phyloP scores from a whole-genome alignment of 2,113 vertebrate genomes.

The Amazona guildingii region DNA sequence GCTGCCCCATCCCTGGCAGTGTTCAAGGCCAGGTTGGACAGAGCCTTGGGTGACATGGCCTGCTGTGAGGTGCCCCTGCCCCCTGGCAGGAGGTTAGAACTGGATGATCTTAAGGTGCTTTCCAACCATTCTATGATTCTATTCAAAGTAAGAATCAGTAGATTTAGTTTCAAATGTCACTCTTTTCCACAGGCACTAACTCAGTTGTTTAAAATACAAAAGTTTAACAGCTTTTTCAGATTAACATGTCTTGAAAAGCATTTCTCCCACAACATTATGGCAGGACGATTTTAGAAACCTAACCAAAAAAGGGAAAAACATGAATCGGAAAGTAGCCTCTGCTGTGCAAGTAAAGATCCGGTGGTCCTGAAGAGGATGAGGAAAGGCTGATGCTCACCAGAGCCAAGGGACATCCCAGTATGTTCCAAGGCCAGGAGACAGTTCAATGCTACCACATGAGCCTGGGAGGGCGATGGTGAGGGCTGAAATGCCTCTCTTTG shows the following conservation, averaged over 20 bases:
- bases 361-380: not conserved
- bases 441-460: fast-evolving
- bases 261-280: not conserved
- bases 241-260: not conserved
- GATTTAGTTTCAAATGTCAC: not conserved
- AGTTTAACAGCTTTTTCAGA: not conserved
- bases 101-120: not conserved
- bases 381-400: not conserved
- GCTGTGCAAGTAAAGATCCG: not conserved
- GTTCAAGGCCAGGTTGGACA: not conserved
- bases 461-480: not conserved
- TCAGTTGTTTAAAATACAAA: not conserved
- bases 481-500: not conserved
- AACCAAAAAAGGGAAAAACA: not conserved
- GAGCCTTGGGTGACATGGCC: not conserved
- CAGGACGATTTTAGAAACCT: not conserved
- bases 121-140: not conserved
- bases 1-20: too few relatives aligned
- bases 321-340: not conserved
- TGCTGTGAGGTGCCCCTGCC: not conserved
- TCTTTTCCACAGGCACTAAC: not conserved
- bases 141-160: not conserved
- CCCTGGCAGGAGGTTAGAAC: not conserved
- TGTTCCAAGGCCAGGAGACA: not conserved
- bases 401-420: not conserved